Evolutionary conservation across 2,113 vertebrate genomes (phyloP), one percentile per base, ranked within the genome.

Genomic region (Aldabrachelys gigantea): DNA sequence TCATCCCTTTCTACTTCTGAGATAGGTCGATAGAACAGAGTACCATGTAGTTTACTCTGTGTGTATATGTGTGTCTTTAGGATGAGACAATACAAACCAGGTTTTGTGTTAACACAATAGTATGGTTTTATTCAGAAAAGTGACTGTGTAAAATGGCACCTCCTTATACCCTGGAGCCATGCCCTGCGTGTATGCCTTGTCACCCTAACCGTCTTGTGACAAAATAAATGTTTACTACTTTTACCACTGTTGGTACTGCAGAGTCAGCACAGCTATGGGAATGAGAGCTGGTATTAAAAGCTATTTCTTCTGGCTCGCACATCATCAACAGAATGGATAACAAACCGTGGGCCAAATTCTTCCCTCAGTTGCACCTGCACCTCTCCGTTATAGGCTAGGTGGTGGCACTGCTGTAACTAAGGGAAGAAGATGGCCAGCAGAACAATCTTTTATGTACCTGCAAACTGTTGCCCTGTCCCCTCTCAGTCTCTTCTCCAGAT

Each of bases 231-330:
- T 24, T 79, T 84, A 1, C 27, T 2, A 4, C 2, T 41, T 13
- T 8, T 0, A 16, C 84, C 8, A 5, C 35, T 92, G 87, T 89
- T 56, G 82, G 49, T 86, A 22, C 29, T 80, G 56, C 53, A 89
- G 83, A 95, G 49, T 29, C 2, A 2, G 80, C 54, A 76, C 5
- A 2, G 24, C 8, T 91, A 31, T 44, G 82, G 72, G 21, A 65
- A 27, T 65, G 9, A 83, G 93, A 91, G 69, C 59, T 95, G 80
- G 49, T 50, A 50, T 50, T 50, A 50, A 50, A 50, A 14, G 49
- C 49, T 50, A 14, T 96, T 94, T 85, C 41, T 54, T 92, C 80
- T 90, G 90, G 19, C 35, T 90, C 78, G 52, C 82, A 44, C 9
- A 91, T 53, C 76, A 62, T 52, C 3, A 16, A 1, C 69, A 89